Evolutionary conservation across 2,113 vertebrate genomes (phyloP).

Genomic region (Pollimyrus isidori): DNA sequence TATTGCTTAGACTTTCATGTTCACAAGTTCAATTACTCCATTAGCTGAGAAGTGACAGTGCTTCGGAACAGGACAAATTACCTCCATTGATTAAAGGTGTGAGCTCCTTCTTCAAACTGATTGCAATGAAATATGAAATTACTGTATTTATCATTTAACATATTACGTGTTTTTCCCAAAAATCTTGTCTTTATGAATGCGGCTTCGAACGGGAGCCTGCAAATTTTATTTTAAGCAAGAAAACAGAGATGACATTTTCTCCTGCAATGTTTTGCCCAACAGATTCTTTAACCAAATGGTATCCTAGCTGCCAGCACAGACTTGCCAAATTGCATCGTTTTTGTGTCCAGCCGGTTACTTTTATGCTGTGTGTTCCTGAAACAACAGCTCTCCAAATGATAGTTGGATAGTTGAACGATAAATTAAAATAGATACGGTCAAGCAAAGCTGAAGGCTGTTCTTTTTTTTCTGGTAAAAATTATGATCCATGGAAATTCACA

Average conservation of each 20-base stretch:
- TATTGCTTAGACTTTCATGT: background rate
- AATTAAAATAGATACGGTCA: background rate
- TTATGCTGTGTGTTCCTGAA: background rate
- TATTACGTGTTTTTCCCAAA: background rate
- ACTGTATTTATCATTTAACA: background rate
- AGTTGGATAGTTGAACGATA: background rate
- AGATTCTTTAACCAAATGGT: background rate
- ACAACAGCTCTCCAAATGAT: background rate
- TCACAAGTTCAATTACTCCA: background rate
- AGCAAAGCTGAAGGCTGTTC: background rate
- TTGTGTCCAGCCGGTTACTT: background rate
- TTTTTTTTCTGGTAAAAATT: constrained; percentile 29
- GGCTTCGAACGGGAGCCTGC: background rate
- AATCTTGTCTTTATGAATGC: background rate
- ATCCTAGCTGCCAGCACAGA: background rate
- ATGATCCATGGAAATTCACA: constrained; percentile 44
- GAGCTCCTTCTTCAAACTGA: background rate
- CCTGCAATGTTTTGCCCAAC: background rate
- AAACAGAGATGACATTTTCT: background rate
- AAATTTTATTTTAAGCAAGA: background rate
- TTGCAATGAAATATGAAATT: background rate
- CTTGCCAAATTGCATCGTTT: background rate
- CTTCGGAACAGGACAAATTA: background rate
- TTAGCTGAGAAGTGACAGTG: background rate
- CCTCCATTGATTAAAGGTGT: background rate